Evolutionary conservation across 2,113 vertebrate species (phyloP).

Genomic region (Eidolon helvum): DNA sequence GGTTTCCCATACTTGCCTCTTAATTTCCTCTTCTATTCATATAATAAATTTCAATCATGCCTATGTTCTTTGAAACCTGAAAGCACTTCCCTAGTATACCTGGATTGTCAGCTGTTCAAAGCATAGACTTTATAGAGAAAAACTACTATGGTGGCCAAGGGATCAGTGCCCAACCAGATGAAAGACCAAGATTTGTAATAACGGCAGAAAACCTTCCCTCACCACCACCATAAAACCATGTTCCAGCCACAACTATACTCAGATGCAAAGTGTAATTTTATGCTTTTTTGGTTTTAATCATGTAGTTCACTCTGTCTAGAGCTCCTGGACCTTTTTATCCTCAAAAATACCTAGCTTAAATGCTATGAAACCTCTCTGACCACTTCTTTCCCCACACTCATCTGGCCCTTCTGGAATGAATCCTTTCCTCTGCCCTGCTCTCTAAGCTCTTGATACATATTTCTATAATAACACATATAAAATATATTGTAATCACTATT

Average conservation of each 20-base stretch:
- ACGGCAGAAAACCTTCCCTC: no score
- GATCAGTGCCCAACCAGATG: background rate
- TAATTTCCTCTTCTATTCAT: background rate
- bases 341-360: background rate
- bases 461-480: background rate
- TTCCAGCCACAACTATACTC: background rate
- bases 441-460: background rate
- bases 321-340: background rate
- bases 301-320: background rate
- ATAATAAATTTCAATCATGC: background rate
- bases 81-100: background rate
- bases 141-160: background rate
- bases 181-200: background rate
- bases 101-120: background rate
- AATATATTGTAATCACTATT: background rate
- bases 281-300: background rate
- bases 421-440: background rate
- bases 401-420: background rate
- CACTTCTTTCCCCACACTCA: background rate
- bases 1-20: background rate
- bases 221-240: fast-evolving
- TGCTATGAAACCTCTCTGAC: background rate
- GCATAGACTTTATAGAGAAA: background rate
- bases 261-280: background rate
- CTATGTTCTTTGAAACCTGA: background rate